Evolutionary conservation across 2,797 vertebrate genomes (phyloP), one percentile per base, ranked within the genome.

Genomic region (Rhinogobio ventralis): DNA sequence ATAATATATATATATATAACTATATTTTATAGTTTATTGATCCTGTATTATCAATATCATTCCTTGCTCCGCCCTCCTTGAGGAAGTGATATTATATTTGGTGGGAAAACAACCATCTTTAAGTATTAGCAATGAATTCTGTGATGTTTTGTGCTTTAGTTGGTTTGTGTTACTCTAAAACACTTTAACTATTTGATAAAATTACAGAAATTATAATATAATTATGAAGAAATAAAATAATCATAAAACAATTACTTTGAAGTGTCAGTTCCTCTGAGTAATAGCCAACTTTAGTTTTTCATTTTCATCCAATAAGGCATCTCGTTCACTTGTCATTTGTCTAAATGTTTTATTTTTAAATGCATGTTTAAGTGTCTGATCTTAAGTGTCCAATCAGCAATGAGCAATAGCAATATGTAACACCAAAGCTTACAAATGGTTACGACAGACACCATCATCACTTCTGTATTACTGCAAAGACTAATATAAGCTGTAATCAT

Each of bases 401-500:
- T 33, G 57, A 67, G 25, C 11, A 55, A 3, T 36, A 53, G 55
- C 60, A 36, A 36, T 51, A 17, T 67, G 30, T 20, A 46, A 85
- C 62, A 79, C 42, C 23, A 39, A 46, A 76, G 62, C 53, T 80
- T 20, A 9, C 25, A 17, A 28, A n/a, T 19, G 14, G 6, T 72
- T 30, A 39, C 77, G 30, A 64, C 36, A 77, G 64, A 7, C 23
- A 45, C 30, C 55, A 20, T 25, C 60, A 45, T 84, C 36, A 82
- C 33, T n/a, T 25, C 46, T 62, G 64, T 64, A 66, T 86, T 79
- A 79, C 57, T 20, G 42, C 33, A 30, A 23, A 66, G 49, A 83
- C 49, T 51, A 20, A 67, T 51, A 9, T 7, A 73, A 76, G 49
- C 76, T 75, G 84, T 57, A 68, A 36, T 84, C 64, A 39, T 67